These are phyloP conservation scores for Trichopria drosophilae DNA, from an alignment of 2,888 invertebrate species.

Conservation along the genomic window DNA sequence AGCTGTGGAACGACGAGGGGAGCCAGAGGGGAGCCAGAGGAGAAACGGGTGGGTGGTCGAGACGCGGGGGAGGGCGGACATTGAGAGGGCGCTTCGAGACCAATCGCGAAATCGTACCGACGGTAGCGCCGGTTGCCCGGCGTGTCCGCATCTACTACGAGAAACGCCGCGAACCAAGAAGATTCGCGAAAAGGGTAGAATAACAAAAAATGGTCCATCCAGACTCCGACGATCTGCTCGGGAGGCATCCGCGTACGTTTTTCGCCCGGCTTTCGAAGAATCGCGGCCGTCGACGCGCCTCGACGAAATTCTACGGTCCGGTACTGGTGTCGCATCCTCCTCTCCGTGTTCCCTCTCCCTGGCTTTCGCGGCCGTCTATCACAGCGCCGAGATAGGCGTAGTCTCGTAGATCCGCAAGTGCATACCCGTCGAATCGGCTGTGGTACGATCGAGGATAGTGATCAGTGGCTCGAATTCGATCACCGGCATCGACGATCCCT, in stretches of 20 bases:
- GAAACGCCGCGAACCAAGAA: conserved; percentile 16
- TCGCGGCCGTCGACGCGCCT: conserved; percentile 7
- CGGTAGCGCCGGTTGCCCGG: conserved; percentile 48
- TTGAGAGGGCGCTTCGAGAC: conserved; percentile 38
- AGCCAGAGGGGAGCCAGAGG: no score
- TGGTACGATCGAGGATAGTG: neutral
- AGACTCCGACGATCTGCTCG: neutral
- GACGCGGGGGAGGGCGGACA: conserved; percentile 40
- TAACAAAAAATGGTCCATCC: no score
- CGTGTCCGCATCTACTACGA: conserved; percentile 34
- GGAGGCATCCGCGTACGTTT: neutral
- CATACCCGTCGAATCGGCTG: neutral
- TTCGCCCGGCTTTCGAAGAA: neutral
- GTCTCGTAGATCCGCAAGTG: conserved; percentile 12
- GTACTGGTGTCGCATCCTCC: neutral
- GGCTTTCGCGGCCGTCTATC: conserved; percentile 1
- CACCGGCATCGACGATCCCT: neutral
- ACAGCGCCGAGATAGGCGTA: conserved; percentile 24
- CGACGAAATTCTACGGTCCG: conserved; percentile 14
- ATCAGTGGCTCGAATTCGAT: neutral
- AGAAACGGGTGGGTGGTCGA: no score
- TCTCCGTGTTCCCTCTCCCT: no score
- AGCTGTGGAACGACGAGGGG: no score
- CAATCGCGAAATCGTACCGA: conserved; percentile 46
- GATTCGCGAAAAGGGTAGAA: no score